These are phyloP conservation scores for Liasis olivaceus DNA, from an alignment of 2,797 vertebrate species.

Conservation along the genomic window DNA sequence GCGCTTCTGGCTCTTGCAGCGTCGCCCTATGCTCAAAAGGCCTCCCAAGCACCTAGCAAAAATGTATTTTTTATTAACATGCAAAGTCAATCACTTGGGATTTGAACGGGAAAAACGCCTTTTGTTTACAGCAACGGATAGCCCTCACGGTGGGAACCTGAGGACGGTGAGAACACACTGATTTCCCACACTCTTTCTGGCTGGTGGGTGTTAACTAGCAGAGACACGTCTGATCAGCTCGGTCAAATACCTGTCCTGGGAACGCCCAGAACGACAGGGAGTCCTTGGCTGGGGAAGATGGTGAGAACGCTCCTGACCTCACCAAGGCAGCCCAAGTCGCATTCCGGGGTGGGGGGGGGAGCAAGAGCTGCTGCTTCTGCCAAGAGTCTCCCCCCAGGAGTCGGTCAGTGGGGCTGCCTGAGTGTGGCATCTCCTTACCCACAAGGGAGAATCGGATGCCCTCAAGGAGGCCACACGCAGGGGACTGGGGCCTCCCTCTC, in stretches of 20 bases:
- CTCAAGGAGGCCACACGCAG: not conserved
- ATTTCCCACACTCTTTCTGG: not conserved
- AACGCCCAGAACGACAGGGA: slow-evolving; percentile 41
- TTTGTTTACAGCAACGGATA: not conserved
- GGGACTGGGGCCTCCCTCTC: not conserved
- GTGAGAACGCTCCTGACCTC: slow-evolving; percentile 17
- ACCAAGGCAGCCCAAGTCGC: not conserved
- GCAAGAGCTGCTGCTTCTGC: not conserved
- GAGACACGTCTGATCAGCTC: slow-evolving; percentile 55
- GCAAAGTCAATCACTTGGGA: not conserved
- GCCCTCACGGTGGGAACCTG: not conserved
- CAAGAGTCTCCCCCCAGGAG: not conserved
- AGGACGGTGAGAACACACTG: not conserved
- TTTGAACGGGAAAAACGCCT: not conserved
- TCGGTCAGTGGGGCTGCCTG: not conserved
- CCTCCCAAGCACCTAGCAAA: not conserved
- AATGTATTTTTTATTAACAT: not conserved
- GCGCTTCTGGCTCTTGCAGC: too few relatives aligned
- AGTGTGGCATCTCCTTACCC: too few relatives aligned
- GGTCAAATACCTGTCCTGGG: slow-evolving; percentile 58
- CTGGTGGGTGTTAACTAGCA: slow-evolving; percentile 46
- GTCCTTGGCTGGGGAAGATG: slow-evolving; percentile 25
- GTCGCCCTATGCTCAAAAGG: not conserved
- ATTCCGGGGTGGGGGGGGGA: too few relatives aligned
- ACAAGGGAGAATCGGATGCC: not conserved